Evolutionary conservation across 2,888 invertebrate genomes (phyloP).

Genomic region (Drosophila hawaiiensis): DNA sequence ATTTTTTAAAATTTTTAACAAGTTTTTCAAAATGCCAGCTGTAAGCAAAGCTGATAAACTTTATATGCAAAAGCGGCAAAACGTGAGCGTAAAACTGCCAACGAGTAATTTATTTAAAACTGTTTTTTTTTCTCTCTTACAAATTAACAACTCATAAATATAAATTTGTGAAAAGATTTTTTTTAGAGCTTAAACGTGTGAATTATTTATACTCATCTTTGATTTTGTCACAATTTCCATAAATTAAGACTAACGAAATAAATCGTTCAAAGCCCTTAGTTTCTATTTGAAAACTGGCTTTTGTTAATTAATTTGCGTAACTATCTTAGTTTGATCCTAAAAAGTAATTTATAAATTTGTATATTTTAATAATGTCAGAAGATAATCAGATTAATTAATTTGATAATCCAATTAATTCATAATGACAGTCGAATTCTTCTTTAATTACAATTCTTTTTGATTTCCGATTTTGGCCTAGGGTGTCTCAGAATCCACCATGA

Average conservation of each 20-base stretch:
- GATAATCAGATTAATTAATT: neutral
- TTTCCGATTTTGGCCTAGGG: neutral
- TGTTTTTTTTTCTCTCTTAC: neutral
- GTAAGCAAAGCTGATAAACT: neutral
- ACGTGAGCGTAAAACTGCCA: constrained; percentile 4
- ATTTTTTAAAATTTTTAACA: neutral
- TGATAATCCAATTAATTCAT: neutral
- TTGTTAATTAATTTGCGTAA: neutral
- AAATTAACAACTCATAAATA: neutral
- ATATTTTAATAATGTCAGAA: neutral
- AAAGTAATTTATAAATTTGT: neutral
- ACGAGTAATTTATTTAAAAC: constrained; percentile 7
- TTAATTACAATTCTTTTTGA: neutral
- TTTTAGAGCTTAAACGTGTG: neutral
- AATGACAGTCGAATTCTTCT: neutral
- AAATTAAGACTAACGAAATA: neutral
- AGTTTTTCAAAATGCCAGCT: constrained; percentile 26
- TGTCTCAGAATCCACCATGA: constrained; percentile 3
- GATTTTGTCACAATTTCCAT: neutral
- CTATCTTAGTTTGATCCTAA: neutral
- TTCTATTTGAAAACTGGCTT: neutral
- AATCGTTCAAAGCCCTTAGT: neutral
- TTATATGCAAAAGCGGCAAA: constrained; percentile 6
- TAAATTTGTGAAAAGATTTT: neutral
- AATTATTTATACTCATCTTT: neutral